Evolutionary conservation across 2,797 vertebrate species (phyloP).

Genomic region (Streptopelia turtur): DNA sequence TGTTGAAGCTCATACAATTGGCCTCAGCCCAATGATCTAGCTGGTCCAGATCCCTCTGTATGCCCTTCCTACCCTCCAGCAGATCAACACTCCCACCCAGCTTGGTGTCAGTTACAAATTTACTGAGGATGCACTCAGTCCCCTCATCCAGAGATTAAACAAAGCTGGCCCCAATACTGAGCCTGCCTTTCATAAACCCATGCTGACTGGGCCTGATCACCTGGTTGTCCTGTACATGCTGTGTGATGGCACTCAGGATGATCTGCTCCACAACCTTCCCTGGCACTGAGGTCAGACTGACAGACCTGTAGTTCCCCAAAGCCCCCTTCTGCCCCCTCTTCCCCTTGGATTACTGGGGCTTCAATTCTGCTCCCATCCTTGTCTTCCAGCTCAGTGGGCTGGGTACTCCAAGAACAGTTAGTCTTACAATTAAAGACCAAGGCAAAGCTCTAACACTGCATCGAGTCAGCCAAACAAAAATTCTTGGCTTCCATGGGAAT

Average conservation of each 20-base stretch:
- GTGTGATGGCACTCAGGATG: neutral
- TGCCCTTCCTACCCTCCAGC: too few species aligned
- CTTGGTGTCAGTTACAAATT: too few species aligned
- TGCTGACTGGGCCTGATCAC: neutral
- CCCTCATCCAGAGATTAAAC: too few species aligned
- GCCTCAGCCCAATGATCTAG: too few species aligned
- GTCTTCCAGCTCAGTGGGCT: neutral
- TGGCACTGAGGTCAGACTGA: fast-evolving
- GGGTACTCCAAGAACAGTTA: neutral
- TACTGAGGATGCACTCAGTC: too few species aligned
- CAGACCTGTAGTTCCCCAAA: neutral
- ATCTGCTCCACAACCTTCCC: neutral
- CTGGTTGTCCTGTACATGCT: neutral
- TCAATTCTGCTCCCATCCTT: neutral
- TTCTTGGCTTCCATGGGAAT: slow-evolving; percentile 9
- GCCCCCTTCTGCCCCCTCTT: neutral
- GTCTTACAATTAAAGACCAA: neutral
- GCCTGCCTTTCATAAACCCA: neutral
- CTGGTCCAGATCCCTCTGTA: too few species aligned
- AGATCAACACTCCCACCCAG: too few species aligned
- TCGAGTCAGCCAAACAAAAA: neutral
- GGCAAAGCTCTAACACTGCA: neutral
- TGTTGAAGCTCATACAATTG: too few species aligned
- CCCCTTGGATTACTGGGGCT: neutral
- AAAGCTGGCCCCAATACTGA: too few species aligned